Conservation (phyloP, 2,797 vertebrate genomes). For the Cynopterus sphinx region DNA sequence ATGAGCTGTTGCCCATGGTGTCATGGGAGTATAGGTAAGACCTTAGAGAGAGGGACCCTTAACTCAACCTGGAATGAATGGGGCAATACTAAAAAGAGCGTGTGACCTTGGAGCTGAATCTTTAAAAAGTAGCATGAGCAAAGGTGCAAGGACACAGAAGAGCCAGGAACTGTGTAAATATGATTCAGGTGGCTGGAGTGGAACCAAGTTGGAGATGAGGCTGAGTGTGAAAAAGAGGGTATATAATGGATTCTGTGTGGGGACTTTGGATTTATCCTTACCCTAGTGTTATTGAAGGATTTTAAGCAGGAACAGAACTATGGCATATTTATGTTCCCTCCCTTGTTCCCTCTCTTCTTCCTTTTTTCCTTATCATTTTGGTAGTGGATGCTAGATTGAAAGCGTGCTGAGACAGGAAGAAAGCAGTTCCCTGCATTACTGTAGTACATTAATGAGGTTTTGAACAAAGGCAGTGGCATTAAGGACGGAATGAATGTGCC, state of each 20-base stretch:
- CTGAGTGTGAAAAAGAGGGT: neutral
- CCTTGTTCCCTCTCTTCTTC: neutral
- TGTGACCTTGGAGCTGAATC: slow-evolving; percentile 20
- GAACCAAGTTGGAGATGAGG: neutral
- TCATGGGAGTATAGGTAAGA: neutral
- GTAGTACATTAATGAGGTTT: slow-evolving; percentile 1
- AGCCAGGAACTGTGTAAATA: neutral
- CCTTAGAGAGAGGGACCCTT: neutral
- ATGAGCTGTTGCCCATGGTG: neutral
- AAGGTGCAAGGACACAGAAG: neutral
- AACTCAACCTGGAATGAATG: neutral
- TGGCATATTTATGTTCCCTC: slow-evolving; percentile 4
- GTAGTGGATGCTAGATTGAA: slow-evolving; percentile 24
- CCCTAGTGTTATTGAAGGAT: neutral
- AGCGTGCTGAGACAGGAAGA: slow-evolving; percentile 44
- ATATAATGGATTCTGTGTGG: neutral
- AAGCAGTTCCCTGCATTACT: slow-evolving; percentile 12
- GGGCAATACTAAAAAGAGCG: slow-evolving; percentile 1
- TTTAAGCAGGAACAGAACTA: slow-evolving; percentile 12
- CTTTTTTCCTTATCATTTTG: slow-evolving; percentile 26
- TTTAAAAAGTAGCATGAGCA: neutral
- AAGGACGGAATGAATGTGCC: neutral
- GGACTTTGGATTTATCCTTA: slow-evolving; percentile 46
- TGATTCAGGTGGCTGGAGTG: neutral
- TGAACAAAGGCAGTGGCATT: slow-evolving; percentile 3